Percentiles rank a stretch among this genome's conserved stretches.
Conservation (phyloP, 1,140 invertebrate species). For the Ceratoteleas bidentatus region DNA sequence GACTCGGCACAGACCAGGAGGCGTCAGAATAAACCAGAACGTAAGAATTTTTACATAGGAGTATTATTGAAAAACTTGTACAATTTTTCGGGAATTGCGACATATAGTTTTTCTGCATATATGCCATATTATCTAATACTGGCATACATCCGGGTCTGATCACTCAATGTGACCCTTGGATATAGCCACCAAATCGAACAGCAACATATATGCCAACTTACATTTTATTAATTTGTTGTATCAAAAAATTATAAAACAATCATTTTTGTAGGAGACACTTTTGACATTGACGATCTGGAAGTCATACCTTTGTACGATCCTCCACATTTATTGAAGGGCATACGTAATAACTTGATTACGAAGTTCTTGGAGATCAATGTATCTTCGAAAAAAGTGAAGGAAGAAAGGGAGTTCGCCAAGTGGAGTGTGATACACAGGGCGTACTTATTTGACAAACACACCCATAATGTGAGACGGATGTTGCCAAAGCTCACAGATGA, state of each 20-base stretch:
- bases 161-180: too few species aligned
- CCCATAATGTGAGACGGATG: background rate
- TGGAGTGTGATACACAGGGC: conserved; percentile 9
- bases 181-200: too few species aligned
- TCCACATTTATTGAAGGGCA: conserved; percentile 13
- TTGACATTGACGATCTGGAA: background rate
- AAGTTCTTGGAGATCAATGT: conserved; percentile 13
- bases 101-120: background rate
- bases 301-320: conserved; percentile 13
- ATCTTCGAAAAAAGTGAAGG: background rate
- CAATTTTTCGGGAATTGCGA: too few species aligned
- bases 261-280: conserved; percentile 4
- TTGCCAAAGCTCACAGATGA: background rate
- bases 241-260: too few species aligned
- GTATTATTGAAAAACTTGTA: too few species aligned
- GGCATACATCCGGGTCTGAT: too few species aligned
- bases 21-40: background rate
- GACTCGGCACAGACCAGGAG: background rate
- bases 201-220: too few species aligned
- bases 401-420: conserved; percentile 4
- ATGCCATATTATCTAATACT: background rate
- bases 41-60: conserved; percentile 2
- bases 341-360: conserved; percentile 24
- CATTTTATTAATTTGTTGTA: too few species aligned
- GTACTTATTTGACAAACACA: conserved; percentile 19